Evolutionary conservation across 2,888 invertebrate genomes (phyloP).

Genomic region (Spicauda simplicius): DNA sequence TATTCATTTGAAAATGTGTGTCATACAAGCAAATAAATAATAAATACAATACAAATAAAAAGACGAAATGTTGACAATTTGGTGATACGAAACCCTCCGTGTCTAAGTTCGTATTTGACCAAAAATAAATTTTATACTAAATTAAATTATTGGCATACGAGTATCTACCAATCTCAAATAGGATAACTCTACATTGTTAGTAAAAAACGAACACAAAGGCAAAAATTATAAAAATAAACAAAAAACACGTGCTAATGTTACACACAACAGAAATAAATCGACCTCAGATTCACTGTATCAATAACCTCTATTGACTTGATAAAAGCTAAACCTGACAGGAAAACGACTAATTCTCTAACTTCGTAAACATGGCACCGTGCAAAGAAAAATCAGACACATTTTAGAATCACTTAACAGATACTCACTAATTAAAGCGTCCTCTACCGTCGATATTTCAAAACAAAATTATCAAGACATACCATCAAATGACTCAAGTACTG

Average conservation of each 20-base stretch:
- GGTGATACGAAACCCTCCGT: too few relatives aligned
- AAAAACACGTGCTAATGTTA: background rate
- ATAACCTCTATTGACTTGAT: slow-evolving; percentile 3
- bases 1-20: too few relatives aligned
- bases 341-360: slow-evolving; percentile 6
- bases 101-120: too few relatives aligned
- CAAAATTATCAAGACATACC: slow-evolving; percentile 24
- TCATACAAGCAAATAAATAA: too few relatives aligned
- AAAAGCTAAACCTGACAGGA: slow-evolving; percentile 6
- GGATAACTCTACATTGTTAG: too few relatives aligned
- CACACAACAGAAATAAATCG: background rate
- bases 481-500: slow-evolving; percentile 38
- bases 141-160: too few relatives aligned
- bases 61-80: too few relatives aligned
- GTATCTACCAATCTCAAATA: too few relatives aligned
- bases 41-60: too few relatives aligned
- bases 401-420: slow-evolving; percentile 31
- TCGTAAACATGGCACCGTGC: slow-evolving; percentile 8
- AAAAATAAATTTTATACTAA: too few relatives aligned
- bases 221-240: too few relatives aligned
- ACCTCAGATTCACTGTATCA: slow-evolving; percentile 4
- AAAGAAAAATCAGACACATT: slow-evolving; percentile 22
- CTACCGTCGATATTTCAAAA: slow-evolving; percentile 24
- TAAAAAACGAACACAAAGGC: too few relatives aligned
- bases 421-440: slow-evolving; percentile 34